Evolutionary conservation across 37 sponge, comb jelly and placozoan species (phyloP).

Genomic region (Theonella swinhoei): DNA sequence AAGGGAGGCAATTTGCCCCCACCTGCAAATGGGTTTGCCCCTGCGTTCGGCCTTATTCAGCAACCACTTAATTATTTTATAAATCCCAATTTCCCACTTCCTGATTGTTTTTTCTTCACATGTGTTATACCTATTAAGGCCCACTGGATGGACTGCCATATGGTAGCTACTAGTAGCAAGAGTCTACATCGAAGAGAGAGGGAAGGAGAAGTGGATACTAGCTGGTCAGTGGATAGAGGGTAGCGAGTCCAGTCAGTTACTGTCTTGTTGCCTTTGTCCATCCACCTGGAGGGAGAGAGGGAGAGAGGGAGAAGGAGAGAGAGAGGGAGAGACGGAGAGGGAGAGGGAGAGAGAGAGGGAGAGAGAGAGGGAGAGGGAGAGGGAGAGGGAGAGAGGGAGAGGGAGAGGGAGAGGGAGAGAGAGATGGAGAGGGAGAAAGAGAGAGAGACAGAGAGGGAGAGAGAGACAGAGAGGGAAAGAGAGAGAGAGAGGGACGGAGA

Average conservation of each 20-base stretch:
- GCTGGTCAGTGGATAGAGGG: not conserved
- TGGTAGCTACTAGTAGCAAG: not conserved
- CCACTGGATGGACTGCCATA: not conserved
- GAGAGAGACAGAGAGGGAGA: not conserved
- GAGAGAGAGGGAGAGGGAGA: conserved; percentile 1
- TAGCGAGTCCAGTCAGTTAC: not conserved
- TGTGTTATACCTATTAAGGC: not conserved
- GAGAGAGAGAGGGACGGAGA: not conserved
- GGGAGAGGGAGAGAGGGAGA: not conserved
- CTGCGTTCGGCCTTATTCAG: too few relatives aligned
- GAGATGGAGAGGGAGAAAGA: too few relatives aligned
- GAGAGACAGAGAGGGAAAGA: not conserved
- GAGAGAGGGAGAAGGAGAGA: not conserved
- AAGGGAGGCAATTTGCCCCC: too few relatives aligned
- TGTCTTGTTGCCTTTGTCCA: not conserved
- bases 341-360: conserved; percentile 10
- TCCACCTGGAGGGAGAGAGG: not conserved
- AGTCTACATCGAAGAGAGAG: not conserved
- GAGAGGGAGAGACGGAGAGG: conserved; percentile 1
- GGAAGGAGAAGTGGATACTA: not conserved
- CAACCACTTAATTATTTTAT: too few relatives aligned
- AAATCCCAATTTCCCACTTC: too few relatives aligned
- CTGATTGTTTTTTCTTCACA: too few relatives aligned
- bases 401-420: not conserved
- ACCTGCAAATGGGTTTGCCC: too few relatives aligned